Conservation (phyloP, 2,888 invertebrate species). For the Venustoraphidia nigricollis region DNA sequence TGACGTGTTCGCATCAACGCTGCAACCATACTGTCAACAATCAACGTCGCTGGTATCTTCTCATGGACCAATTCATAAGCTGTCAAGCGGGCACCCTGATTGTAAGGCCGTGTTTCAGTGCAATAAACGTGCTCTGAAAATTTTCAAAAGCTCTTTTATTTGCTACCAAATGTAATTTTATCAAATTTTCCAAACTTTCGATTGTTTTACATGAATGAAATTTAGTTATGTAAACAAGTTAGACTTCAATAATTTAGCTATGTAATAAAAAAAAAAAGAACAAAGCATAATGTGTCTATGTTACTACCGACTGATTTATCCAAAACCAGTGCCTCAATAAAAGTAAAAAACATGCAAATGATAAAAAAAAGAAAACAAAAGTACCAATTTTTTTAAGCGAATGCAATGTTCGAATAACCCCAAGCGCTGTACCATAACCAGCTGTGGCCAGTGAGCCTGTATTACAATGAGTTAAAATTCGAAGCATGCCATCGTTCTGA, state of each 20-base stretch:
- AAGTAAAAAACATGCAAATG: constrained; percentile 2
- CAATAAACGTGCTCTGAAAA: constrained; percentile 74
- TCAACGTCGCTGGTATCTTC: constrained; percentile 78
- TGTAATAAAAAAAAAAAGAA: not conserved
- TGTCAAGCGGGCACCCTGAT: constrained; percentile 90
- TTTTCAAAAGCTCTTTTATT: constrained; percentile 5
- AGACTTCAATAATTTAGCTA: not conserved
- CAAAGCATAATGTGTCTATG: not conserved
- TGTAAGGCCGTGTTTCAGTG: constrained; percentile 96
- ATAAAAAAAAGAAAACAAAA: constrained; percentile 5
- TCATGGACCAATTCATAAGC: constrained; percentile 91
- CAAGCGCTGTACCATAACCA: constrained; percentile 94
- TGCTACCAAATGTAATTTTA: not conserved
- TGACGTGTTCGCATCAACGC: constrained; percentile 71
- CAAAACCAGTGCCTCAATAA: constrained; percentile 1
- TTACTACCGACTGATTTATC: not conserved
- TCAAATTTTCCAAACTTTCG: not conserved
- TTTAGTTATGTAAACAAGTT: not conserved
- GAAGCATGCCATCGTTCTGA: constrained; percentile 43
- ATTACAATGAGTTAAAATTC: constrained; percentile 92
- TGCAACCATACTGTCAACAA: constrained; percentile 92
- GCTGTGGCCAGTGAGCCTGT: constrained; percentile 96
- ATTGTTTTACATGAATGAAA: not conserved
- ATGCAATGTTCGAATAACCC: constrained; percentile 78
- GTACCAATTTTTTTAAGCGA: constrained; percentile 54